These are phyloP conservation scores for Eurosta solidaginis DNA, from an alignment of 1,140 invertebrate genomes.

Conservation along the genomic window DNA sequence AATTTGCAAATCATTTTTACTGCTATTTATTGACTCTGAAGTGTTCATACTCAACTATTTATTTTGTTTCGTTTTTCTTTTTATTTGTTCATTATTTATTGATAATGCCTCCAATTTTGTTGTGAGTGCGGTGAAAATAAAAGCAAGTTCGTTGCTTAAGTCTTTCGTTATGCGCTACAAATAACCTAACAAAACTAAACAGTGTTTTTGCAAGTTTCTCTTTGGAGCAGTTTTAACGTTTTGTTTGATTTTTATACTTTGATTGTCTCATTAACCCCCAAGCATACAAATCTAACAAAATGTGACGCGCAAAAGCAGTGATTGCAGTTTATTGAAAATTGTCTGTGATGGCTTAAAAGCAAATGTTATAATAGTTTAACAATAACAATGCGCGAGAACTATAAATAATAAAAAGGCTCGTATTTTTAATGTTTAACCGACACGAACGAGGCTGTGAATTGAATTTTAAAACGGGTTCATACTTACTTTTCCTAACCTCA, in stretches of 20 bases:
- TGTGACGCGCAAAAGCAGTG: neutral
- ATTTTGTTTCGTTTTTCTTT: neutral
- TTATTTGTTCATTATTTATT: neutral
- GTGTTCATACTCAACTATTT: too few relatives aligned
- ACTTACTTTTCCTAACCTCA: neutral
- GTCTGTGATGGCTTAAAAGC: neutral
- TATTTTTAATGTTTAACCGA: neutral
- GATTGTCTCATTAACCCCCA: neutral
- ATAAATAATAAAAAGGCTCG: neutral
- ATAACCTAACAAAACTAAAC: conserved; percentile 25
- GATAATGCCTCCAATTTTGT: neutral
- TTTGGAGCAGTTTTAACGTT: neutral
- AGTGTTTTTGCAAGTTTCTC: neutral
- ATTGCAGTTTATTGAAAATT: neutral
- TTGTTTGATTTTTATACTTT: neutral
- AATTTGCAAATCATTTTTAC: too few relatives aligned
- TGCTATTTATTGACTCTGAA: too few relatives aligned
- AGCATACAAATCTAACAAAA: neutral
- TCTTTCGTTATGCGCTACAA: conserved; percentile 2
- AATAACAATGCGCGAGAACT: neutral
- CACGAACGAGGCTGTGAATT: neutral
- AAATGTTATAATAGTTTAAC: neutral
- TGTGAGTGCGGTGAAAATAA: neutral
- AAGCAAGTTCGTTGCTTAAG: conserved; percentile 50
- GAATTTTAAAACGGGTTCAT: neutral